phyloP scores from a whole-genome alignment of 2,797 vertebrate species.

The Pempheris klunzingeri region DNA sequence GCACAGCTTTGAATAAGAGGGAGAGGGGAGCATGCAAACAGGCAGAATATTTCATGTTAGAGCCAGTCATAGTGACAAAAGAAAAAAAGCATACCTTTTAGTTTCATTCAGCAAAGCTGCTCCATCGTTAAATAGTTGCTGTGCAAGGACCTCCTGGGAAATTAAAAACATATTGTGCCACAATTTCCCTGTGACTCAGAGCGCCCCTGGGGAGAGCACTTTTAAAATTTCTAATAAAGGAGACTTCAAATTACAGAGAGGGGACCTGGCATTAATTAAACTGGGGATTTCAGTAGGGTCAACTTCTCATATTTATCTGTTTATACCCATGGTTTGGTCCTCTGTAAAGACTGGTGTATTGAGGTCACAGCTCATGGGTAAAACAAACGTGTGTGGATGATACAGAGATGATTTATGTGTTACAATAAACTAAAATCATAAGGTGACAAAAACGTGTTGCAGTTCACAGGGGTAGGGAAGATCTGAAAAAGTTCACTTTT shows the following conservation, averaged over 20 bases:
- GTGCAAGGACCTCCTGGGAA: conserved; percentile 84
- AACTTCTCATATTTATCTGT: conserved; percentile 84
- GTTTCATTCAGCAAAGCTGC: conserved; percentile 79
- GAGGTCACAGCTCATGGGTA: conserved; percentile 76
- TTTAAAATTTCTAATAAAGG: conserved; percentile 88
- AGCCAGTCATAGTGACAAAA: conserved; percentile 69
- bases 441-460: conserved; percentile 47
- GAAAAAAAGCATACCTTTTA: conserved; percentile 76
- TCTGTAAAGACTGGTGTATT: conserved; percentile 69
- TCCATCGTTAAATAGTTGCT: conserved; percentile 84
- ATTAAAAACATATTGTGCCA: conserved; percentile 90
- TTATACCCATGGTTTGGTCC: conserved; percentile 71
- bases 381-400: conserved; percentile 74
- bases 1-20: conserved; percentile 43
- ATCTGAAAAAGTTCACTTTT: conserved; percentile 31
- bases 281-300: conserved; percentile 82
- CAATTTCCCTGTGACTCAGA: conserved; percentile 83
- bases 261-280: conserved; percentile 87
- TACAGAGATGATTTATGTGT: conserved; percentile 75
- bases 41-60: conserved; percentile 60
- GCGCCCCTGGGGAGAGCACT: conserved; percentile 78
- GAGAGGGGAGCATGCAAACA: conserved; percentile 51
- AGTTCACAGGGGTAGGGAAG: neutral
- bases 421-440: conserved; percentile 73
- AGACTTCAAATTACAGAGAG: conserved; percentile 84